Conservation (phyloP, 30 jellyfish, hydroid and myxozoan genomes). For the Pseudorhiza aurosa region DNA sequence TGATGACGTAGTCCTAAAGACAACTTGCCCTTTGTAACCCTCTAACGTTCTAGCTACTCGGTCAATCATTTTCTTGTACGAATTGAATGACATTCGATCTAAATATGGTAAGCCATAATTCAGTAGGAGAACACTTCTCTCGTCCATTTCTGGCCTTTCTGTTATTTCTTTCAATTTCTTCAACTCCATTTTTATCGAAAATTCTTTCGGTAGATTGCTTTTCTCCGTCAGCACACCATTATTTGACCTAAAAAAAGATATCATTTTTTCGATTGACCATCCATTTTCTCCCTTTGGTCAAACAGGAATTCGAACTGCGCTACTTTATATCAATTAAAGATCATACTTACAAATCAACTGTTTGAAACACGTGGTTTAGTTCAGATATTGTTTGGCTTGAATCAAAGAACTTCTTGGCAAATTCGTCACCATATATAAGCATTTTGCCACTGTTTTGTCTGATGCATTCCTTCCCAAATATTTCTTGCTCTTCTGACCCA, state of each 20-base stretch:
- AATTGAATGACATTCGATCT: constrained; percentile 67
- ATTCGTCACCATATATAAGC: constrained; percentile 77
- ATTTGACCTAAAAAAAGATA: constrained; percentile 6
- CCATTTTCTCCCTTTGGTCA: too few relatives aligned
- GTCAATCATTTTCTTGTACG: constrained; percentile 83
- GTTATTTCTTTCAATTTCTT: constrained; percentile 67
- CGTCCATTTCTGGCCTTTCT: constrained; percentile 73
- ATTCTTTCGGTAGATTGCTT: constrained; percentile 15
- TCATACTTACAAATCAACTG: constrained; percentile 70
- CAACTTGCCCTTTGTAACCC: constrained; percentile 81
- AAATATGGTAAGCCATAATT: constrained; percentile 84
- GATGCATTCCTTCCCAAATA: constrained; percentile 65
- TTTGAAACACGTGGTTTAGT: constrained; percentile 56
- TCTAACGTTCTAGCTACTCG: constrained; percentile 73
- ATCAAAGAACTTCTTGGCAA: constrained; percentile 60
- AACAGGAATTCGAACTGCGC: too few relatives aligned
- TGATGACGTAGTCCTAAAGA: constrained; percentile 90
- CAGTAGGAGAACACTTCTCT: constrained; percentile 81
- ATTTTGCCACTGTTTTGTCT: constrained; percentile 70
- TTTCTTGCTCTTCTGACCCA: constrained; percentile 72
- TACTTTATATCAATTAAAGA: too few relatives aligned
- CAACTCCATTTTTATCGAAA: constrained; percentile 68
- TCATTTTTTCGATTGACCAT: too few relatives aligned
- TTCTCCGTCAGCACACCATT: constrained; percentile 38
- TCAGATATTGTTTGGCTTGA: constrained; percentile 7